Evolutionary conservation across 2,888 invertebrate species (phyloP), one percentile per base, ranked within the genome.

Genomic region (Sturmia bella): DNA sequence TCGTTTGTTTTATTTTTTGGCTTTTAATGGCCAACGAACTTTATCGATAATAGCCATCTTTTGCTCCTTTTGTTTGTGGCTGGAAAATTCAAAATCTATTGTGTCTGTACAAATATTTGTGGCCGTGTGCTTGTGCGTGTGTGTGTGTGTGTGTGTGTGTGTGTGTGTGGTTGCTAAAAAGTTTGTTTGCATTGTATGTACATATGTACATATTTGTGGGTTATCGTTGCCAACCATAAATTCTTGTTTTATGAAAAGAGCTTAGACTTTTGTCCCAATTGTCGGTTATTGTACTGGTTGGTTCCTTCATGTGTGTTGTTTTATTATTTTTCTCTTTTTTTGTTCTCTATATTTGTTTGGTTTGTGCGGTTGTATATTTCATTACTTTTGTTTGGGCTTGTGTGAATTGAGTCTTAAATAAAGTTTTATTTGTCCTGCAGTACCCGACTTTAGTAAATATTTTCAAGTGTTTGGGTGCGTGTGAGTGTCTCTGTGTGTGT

Each of bases 141-240:
- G 32, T 32, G 1, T 52, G 45, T 48, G 1, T 48, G 19, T 57
- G n/a, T 19, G n/a, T 32, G 37, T 11, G 17, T 27, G 56, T 43
- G 15, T 45, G 13, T 32, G 19, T 45, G 13, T 6, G 17, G 4
- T 1, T 57, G 27, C 45, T 3, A 54, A 15, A n/a, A 13, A 12
- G 13, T 68, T 54, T 68, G 48, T 11, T 21, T n/a, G 11, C 37
- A 54, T 61, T 54, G 21, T 32, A 68, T 63, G 56, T 59, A 64
- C 73, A 64, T 77, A 63, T 54, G 21, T 32, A 68, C 64, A 50
- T 59, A 64, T 77, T 69, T 77, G 69, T 74, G 64, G 77, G 73
- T 82, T 82, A 77, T 82, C 77, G 77, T 74, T 82, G 69, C 57
- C 70, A 82, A 74, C 78, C 82, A 82, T 82, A 82, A 74, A 82